These are phyloP conservation scores for Tadarida brasiliensis DNA, from an alignment of 2,797 vertebrate species.

Conservation along the genomic window DNA sequence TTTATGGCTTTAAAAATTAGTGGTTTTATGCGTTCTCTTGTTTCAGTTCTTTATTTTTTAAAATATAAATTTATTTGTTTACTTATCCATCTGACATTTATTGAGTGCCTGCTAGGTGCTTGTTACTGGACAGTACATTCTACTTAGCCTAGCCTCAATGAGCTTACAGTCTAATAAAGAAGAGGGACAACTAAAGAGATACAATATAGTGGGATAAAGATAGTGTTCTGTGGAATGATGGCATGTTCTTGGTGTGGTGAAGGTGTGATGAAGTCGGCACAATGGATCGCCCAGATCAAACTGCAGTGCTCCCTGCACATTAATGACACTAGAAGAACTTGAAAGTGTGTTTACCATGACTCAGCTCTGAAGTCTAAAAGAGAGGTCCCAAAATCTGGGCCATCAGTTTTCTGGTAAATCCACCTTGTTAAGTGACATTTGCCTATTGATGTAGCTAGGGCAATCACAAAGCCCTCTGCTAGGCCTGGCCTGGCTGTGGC, in stretches of 20 bases:
- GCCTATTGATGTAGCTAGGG: background rate
- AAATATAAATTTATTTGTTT: background rate
- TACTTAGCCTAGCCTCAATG: background rate
- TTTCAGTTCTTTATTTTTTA: background rate
- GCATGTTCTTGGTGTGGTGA: background rate
- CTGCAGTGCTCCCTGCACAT: background rate
- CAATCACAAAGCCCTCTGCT: background rate
- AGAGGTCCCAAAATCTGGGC: background rate
- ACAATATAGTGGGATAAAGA: background rate
- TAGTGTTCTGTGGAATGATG: background rate
- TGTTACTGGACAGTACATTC: background rate
- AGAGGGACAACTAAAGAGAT: background rate
- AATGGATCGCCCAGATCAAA: background rate
- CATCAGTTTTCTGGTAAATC: background rate
- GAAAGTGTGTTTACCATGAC: background rate
- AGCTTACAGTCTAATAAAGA: background rate
- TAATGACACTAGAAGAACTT: background rate
- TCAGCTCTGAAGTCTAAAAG: background rate
- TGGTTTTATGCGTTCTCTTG: background rate
- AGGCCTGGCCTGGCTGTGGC: background rate
- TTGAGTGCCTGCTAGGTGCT: background rate
- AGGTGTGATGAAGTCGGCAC: background rate
- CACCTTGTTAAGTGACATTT: background rate
- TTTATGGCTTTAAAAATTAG: background rate
- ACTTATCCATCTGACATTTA: background rate